These are phyloP conservation scores for Spilogale gracilis DNA, from an alignment of 2,113 vertebrate genomes.

Conservation along the genomic window DNA sequence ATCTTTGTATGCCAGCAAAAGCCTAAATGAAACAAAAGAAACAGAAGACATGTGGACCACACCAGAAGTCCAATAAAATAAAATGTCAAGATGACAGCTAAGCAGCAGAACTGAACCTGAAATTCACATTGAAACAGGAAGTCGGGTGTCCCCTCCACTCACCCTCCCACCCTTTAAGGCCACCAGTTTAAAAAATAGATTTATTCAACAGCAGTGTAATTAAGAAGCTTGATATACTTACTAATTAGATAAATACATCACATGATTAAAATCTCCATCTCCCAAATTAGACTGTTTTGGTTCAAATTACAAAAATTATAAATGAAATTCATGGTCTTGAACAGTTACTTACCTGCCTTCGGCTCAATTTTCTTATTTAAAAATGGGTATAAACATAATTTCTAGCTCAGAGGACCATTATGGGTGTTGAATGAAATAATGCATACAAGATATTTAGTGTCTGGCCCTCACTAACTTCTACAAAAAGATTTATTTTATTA, in stretches of 20 bases:
- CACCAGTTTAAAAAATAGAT: neutral
- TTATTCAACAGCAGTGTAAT: neutral
- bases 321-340: neutral
- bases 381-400: slow-evolving; percentile 40
- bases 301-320: slow-evolving; percentile 24
- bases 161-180: neutral
- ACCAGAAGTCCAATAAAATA: neutral
- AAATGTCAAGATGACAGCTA: neutral
- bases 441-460: slow-evolving; percentile 1
- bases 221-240: neutral
- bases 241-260: neutral
- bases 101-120: neutral
- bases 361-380: slow-evolving; percentile 32
- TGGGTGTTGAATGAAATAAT: slow-evolving; percentile 25
- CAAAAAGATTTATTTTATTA: slow-evolving; percentile 51
- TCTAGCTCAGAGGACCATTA: neutral
- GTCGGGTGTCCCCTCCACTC: neutral
- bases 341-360: neutral
- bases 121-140: neutral
- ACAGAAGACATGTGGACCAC: neutral
- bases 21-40: neutral
- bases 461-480: neutral
- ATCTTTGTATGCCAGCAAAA: neutral
- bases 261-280: neutral
- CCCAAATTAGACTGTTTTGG: neutral